These are phyloP conservation scores for Leptopilina drosophilae DNA, from an alignment of 2,888 invertebrate species.

Conservation along the genomic window DNA sequence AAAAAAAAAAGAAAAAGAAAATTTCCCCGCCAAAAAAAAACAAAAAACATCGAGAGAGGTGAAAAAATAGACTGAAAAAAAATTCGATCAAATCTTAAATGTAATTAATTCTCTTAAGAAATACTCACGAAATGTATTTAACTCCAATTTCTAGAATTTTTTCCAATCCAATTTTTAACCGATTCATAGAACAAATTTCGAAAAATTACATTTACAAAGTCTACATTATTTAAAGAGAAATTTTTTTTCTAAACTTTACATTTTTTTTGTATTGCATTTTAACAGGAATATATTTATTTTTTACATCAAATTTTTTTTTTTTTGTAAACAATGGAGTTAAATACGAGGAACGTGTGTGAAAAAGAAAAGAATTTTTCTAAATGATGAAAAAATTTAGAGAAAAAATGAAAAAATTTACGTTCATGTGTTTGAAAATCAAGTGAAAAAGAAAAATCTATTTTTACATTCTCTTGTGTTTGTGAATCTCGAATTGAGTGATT, in stretches of 20 bases:
- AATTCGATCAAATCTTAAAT: constrained; percentile 1
- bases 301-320: too few species aligned
- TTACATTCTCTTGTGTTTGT: constrained; percentile 19
- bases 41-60: constrained; percentile 13
- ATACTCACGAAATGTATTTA: not conserved
- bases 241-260: not conserved
- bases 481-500: not conserved
- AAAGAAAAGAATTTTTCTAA: not conserved
- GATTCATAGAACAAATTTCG: too few species aligned
- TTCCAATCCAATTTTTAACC: too few species aligned
- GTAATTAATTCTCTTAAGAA: not conserved
- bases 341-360: too few species aligned
- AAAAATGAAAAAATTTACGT: not conserved
- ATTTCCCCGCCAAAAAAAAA: not conserved
- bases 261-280: too few species aligned
- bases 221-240: too few species aligned
- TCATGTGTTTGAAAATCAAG: not conserved
- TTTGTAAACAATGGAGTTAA: too few species aligned
- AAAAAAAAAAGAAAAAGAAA: not conserved
- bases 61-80: constrained; percentile 26
- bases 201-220: too few species aligned
- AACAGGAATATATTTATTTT: too few species aligned
- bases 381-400: not conserved
- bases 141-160: not conserved
- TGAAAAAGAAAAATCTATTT: constrained; percentile 6